Percentiles rank a stretch among this genome's conserved stretches.
phyloP scores from a whole-genome alignment of 2,888 invertebrate genomes.

The Bhutanitis thaidina region DNA sequence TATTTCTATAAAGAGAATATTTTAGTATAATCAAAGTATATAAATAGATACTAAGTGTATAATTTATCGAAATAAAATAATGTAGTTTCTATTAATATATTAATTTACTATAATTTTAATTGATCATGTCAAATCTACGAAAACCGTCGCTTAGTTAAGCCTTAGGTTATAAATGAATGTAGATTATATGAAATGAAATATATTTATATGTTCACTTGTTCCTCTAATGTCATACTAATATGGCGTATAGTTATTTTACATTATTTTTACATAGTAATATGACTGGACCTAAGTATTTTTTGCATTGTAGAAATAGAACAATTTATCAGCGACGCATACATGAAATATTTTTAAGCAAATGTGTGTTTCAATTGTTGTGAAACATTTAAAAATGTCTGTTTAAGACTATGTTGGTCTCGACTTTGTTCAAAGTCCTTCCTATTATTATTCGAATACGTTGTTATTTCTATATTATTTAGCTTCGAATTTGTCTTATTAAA shows the following conservation, averaged over 20 bases:
- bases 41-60: slow-evolving; percentile 4
- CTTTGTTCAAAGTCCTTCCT: no score
- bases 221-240: slow-evolving; percentile 18
- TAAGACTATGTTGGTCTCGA: no score
- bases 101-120: slow-evolving; percentile 23
- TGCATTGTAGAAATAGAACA: neutral
- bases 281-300: slow-evolving; percentile 3
- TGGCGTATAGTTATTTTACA: neutral
- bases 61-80: slow-evolving; percentile 19
- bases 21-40: slow-evolving; percentile 22
- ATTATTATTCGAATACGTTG: no score
- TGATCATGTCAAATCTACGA: slow-evolving; percentile 36
- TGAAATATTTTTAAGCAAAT: no score
- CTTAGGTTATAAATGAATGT: slow-evolving; percentile 7
- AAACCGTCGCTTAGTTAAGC: slow-evolving; percentile 34
- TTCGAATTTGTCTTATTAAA: no score
- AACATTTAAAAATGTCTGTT: no score
- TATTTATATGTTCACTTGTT: slow-evolving; percentile 24
- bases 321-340: no score
- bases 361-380: no score
- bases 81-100: slow-evolving; percentile 20
- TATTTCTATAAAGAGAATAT: slow-evolving; percentile 21
- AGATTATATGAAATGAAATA: slow-evolving; percentile 13
- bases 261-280: slow-evolving; percentile 1
- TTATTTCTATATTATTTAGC: no score